Evolutionary conservation across 2,888 invertebrate genomes (phyloP).

Genomic region (Venustoraphidia nigricollis): DNA sequence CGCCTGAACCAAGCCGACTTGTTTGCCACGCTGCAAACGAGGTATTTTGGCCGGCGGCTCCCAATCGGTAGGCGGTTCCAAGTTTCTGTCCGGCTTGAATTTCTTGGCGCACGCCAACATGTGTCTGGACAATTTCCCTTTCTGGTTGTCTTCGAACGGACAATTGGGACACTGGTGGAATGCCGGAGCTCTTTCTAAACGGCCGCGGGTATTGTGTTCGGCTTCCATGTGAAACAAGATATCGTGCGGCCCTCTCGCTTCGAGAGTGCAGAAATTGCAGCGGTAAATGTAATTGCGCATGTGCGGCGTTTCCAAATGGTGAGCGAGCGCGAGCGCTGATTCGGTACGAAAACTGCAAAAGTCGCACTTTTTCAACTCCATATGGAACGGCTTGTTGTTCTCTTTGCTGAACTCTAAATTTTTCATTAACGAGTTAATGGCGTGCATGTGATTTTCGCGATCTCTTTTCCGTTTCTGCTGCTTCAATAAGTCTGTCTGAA

Average conservation of each 20-base stretch:
- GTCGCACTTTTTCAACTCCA: slow-evolving; percentile 67
- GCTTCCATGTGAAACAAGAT: slow-evolving; percentile 86
- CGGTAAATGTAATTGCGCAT: slow-evolving; percentile 75
- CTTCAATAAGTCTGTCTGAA: slow-evolving; percentile 80
- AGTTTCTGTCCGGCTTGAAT: slow-evolving; percentile 74
- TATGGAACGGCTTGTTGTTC: slow-evolving; percentile 65
- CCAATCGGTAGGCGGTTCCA: slow-evolving; percentile 78
- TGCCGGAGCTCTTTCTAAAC: slow-evolving; percentile 69
- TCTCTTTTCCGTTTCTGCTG: slow-evolving; percentile 75
- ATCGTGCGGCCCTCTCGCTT: slow-evolving; percentile 72
- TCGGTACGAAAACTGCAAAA: slow-evolving; percentile 84
- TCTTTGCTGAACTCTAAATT: slow-evolving; percentile 76
- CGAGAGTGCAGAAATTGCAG: slow-evolving; percentile 46
- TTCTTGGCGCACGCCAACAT: slow-evolving; percentile 76
- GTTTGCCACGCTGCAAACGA: slow-evolving; percentile 37
- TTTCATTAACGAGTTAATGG: slow-evolving; percentile 66
- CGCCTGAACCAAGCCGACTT: slow-evolving; percentile 18
- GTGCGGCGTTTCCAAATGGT: slow-evolving; percentile 82
- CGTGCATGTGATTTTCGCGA: slow-evolving; percentile 47
- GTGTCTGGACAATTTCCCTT: slow-evolving; percentile 79
- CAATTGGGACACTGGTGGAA: slow-evolving; percentile 88
- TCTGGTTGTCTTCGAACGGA: slow-evolving; percentile 86
- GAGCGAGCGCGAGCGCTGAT: slow-evolving; percentile 65
- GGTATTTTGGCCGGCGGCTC: slow-evolving; percentile 90
- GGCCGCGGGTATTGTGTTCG: slow-evolving; percentile 70